phyloP scores from a whole-genome alignment of 1,140 invertebrate species.

The Zaprionus camerounensis region DNA sequence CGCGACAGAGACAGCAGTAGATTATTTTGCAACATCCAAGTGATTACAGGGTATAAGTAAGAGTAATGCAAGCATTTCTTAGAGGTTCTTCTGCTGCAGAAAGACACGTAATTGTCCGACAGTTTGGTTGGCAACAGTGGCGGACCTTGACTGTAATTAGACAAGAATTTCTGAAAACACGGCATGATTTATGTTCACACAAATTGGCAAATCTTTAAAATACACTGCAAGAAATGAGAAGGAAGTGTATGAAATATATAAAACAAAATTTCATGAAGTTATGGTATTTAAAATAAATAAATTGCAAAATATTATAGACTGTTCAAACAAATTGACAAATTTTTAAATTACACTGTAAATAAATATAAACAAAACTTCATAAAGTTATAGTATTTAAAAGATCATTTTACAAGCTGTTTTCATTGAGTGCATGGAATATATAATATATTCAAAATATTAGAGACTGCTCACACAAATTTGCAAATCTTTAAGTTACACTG shows the following conservation, averaged over 20 bases:
- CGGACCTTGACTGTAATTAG: conserved; percentile 46
- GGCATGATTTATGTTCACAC: conserved; percentile 58
- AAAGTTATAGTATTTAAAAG: neutral
- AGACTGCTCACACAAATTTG: neutral
- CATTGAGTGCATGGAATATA: neutral
- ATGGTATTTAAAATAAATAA: neutral
- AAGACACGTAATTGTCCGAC: neutral
- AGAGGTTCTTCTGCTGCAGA: neutral
- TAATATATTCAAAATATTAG: neutral
- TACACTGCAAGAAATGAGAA: conserved; percentile 21
- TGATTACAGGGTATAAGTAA: neutral
- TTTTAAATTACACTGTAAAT: neutral
- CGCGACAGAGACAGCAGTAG: neutral
- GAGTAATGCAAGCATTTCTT: neutral
- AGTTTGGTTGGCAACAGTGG: conserved; percentile 39
- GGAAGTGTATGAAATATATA: neutral
- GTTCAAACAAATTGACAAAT: neutral
- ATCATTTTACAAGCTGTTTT: no score
- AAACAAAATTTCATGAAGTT: neutral
- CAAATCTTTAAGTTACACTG: conserved; percentile 11
- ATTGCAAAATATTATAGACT: neutral
- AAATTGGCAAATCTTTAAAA: neutral
- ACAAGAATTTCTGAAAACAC: conserved; percentile 19
- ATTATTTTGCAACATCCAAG: neutral
- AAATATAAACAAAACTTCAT: neutral